Conservation (phyloP, 1,140 invertebrate species). For the Adelges cooleyi region DNA sequence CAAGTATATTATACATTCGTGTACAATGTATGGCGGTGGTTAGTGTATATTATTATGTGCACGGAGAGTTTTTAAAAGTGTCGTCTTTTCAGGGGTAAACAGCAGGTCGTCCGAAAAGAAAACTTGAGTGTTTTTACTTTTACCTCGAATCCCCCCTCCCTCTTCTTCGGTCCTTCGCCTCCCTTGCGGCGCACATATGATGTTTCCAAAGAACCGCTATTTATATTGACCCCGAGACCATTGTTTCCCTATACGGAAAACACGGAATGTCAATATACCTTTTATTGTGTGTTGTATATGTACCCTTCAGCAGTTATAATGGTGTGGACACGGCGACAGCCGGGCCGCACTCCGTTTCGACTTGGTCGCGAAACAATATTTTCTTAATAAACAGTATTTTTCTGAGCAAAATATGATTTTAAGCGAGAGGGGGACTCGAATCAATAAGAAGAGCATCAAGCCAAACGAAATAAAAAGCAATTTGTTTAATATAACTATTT, state of each 20-base stretch:
- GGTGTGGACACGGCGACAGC: neutral
- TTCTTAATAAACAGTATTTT: conserved; percentile 24
- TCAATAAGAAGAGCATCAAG: too few species aligned
- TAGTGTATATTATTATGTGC: too few species aligned
- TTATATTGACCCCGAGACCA: neutral
- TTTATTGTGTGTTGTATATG: conserved; percentile 20
- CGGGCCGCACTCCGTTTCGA: neutral
- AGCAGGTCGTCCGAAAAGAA: conserved; percentile 14
- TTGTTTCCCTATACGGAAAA: conserved; percentile 24
- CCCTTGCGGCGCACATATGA: too few species aligned
- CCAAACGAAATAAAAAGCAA: too few species aligned
- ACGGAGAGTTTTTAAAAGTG: conserved; percentile 21
- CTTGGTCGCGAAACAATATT: conserved; percentile 11
- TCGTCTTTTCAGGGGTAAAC: conserved; percentile 20
- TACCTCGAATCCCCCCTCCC: neutral
- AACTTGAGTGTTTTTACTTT: conserved; percentile 28
- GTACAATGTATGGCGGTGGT: too few species aligned
- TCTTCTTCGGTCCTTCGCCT: too few species aligned
- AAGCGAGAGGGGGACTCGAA: too few species aligned
- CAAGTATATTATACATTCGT: too few species aligned
- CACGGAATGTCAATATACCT: conserved; percentile 28
- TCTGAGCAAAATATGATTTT: too few species aligned
- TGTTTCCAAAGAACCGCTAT: too few species aligned
- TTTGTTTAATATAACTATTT: too few species aligned
- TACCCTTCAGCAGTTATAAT: too few species aligned